Base-by-base conservation (phyloP, 2,888 invertebrate genomes). In the Metellina segmentata region DNA sequence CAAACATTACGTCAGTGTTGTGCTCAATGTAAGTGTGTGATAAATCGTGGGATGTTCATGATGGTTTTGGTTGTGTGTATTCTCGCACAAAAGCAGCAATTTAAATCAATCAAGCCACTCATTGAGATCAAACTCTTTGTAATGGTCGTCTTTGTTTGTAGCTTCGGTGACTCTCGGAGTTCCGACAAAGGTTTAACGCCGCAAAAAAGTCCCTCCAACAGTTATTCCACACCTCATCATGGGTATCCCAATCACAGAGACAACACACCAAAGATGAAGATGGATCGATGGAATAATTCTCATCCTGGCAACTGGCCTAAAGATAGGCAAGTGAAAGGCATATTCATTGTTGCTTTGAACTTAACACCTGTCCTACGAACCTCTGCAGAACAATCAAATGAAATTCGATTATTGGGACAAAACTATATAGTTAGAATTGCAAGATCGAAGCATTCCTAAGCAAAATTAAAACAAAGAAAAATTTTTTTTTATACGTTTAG, bases 181-280 rank as follows among this genome's bases (percentile, higher is more conserved):
- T 81, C 79, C n/a, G 86, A 86, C 82, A 89, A 89, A 83, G 72
- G 78, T 83, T 34, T 83, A 51, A 72, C 74, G 51, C 70, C 88
- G 34, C 92, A 89, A 53, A 88, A 89, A 81, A 89, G 85, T 77
- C 89, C 83, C 34, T 77, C 92, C 74, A 92, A 92, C 81, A 92
- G 89, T 77, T 92, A 92, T 81, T 92, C 92, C 13, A 79, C 92
- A 52, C 85, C 78, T 79, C 91, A 91, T 72, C 92, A 92, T 81
- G 85, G 92, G 53, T 89, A 89, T 85, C 74, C 83, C 48, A 89
- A 91, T 77, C 91, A 88, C 77, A 92, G 92, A 79, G 89, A 89
- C 53, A 85, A 74, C 81, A 16, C 70, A 61, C 70, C 85, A 16
- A 81, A 85, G 49, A 83, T 79, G 49, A 92, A 92, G 49, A 77